A percentile compares a stretch with the other conserved stretches of the same genome.
Evolutionary conservation across 1,140 invertebrate genomes (phyloP).

Genomic region (Drosophila mauritiana): DNA sequence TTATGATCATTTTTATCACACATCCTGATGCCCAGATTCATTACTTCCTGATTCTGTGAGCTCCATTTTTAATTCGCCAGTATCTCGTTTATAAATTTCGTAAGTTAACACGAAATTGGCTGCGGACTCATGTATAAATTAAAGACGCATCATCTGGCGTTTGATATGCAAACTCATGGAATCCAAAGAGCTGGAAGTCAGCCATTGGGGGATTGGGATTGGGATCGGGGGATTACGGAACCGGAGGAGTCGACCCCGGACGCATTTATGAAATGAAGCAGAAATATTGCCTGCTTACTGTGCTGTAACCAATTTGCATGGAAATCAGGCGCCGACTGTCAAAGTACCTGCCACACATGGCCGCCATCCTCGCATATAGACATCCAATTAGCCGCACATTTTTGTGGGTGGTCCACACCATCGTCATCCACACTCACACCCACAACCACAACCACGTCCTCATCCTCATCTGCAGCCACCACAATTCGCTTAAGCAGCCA

Average conservation of each 20-base stretch:
- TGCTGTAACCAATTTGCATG: conserved; percentile 82
- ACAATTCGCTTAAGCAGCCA: conserved; percentile 64
- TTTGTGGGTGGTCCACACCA: conserved; percentile 49
- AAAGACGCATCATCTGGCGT: conserved; percentile 43
- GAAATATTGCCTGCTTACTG: conserved; percentile 81
- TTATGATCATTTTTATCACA: too few relatives aligned
- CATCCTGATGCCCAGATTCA: too few relatives aligned
- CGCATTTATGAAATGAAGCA: conserved; percentile 79
- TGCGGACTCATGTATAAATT: conserved; percentile 67
- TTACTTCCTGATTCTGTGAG: background rate
- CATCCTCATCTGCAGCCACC: conserved; percentile 1
- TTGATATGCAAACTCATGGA: conserved; percentile 74
- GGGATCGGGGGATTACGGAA: conserved; percentile 30
- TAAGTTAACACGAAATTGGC: conserved; percentile 14
- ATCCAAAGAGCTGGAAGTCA: conserved; percentile 34
- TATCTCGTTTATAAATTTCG: background rate
- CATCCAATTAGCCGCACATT: conserved; percentile 72
- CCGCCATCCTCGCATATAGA: conserved; percentile 42
- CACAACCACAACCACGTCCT: background rate
- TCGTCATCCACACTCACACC: background rate
- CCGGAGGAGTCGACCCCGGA: conserved; percentile 33
- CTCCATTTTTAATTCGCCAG: background rate
- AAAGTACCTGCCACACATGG: conserved; percentile 47
- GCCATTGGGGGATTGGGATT: conserved; percentile 42
- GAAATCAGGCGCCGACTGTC: conserved; percentile 70